Conservation (phyloP, 2,888 invertebrate species). For the Trachelus stipa region DNA sequence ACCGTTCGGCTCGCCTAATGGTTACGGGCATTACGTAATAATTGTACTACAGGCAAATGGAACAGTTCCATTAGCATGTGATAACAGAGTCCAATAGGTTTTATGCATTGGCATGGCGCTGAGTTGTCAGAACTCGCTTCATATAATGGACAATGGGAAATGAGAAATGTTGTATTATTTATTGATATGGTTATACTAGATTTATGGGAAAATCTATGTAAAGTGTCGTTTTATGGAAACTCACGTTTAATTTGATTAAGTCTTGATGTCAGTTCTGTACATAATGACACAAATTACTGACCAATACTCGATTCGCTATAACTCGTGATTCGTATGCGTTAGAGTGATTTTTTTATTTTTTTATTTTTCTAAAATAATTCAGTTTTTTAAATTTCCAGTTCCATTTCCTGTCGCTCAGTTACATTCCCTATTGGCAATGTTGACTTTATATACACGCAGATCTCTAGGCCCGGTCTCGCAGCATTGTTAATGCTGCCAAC, state of each 20-base stretch:
- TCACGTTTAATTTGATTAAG: neutral
- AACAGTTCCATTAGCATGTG: conserved; percentile 32
- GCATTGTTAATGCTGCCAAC: conserved; percentile 29
- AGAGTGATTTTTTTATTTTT: no score
- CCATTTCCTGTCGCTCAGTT: conserved; percentile 8
- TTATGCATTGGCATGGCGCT: neutral
- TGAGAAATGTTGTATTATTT: neutral
- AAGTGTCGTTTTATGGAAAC: neutral
- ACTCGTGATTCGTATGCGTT: no score
- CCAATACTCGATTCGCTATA: neutral
- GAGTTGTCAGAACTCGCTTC: neutral
- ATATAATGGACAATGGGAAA: neutral
- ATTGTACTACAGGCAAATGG: conserved; percentile 31
- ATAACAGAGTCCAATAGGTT: conserved; percentile 14
- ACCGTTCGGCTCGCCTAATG: neutral
- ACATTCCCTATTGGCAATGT: conserved; percentile 12
- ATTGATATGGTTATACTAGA: neutral
- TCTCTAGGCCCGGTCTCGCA: conserved; percentile 24
- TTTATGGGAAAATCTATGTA: neutral
- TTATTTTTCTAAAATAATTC: neutral
- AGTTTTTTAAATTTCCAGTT: neutral
- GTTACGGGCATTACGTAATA: neutral
- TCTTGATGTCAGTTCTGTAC: neutral
- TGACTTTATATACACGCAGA: conserved; percentile 23
- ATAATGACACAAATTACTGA: neutral